These are phyloP conservation scores for Melieria picta DNA, from an alignment of 2,888 invertebrate genomes.

Conservation along the genomic window DNA sequence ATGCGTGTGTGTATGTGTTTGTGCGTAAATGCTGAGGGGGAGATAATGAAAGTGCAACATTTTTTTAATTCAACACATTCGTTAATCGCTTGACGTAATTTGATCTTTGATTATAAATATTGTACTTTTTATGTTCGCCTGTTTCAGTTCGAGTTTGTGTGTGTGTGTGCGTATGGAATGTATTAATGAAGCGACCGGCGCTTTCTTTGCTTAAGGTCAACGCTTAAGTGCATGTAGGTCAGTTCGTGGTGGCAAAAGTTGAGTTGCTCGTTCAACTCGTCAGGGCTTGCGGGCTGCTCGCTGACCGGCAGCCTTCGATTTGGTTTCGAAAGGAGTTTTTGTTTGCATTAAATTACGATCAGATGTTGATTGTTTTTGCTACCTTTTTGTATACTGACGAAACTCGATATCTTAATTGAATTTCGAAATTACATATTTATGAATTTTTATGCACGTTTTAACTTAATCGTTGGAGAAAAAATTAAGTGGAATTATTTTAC, in stretches of 20 bases:
- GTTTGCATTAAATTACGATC: slow-evolving; percentile 29
- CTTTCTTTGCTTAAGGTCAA: neutral
- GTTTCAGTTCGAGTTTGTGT: neutral
- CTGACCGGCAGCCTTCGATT: neutral
- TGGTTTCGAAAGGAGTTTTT: slow-evolving; percentile 12
- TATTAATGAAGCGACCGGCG: slow-evolving; percentile 35
- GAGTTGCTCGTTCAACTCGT: neutral
- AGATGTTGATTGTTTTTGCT: slow-evolving; percentile 29
- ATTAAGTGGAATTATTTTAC: too few relatives aligned
- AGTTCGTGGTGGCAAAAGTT: neutral
- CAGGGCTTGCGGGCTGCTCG: slow-evolving; percentile 2
- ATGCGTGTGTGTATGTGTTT: slow-evolving; percentile 3
- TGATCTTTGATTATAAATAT: slow-evolving; percentile 53
- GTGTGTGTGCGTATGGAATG: slow-evolving; percentile 27
- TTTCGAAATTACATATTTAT: neutral
- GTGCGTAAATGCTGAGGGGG: slow-evolving; percentile 14
- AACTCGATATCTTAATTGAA: slow-evolving; percentile 26
- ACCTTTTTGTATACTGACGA: slow-evolving; percentile 28
- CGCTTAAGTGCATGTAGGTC: neutral
- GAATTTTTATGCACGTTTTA: slow-evolving; percentile 37
- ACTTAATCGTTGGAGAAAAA: neutral
- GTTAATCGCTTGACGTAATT: slow-evolving; percentile 59
- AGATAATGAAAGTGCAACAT: slow-evolving; percentile 54
- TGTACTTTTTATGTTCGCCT: slow-evolving; percentile 6
- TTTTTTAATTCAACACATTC: slow-evolving; percentile 62